Evolutionary conservation across 1,140 invertebrate species (phyloP).

Genomic region (Drosophila grimshawi): DNA sequence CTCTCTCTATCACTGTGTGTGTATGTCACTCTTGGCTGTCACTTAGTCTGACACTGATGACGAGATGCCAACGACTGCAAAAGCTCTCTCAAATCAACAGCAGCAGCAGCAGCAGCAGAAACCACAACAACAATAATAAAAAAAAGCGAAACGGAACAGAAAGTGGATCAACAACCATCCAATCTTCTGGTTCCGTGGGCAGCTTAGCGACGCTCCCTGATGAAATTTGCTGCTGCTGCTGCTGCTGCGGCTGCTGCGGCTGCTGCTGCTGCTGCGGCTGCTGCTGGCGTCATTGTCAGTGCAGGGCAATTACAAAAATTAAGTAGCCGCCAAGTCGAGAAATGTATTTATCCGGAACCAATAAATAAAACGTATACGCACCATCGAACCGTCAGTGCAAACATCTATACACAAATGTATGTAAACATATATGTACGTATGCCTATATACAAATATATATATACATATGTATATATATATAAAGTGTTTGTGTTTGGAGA

Average conservation of each 20-base stretch:
- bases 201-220: background rate
- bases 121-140: background rate
- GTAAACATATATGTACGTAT: background rate
- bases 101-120: no score
- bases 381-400: slow-evolving; percentile 13
- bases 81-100: slow-evolving; percentile 8
- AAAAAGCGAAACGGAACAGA: slow-evolving; percentile 23
- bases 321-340: slow-evolving; percentile 53
- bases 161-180: slow-evolving; percentile 43
- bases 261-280: background rate
- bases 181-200: slow-evolving; percentile 39
- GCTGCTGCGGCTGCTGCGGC: no score
- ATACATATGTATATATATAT: background rate
- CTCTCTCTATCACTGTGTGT: background rate
- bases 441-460: slow-evolving; percentile 5
- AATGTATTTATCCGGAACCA: slow-evolving; percentile 65
- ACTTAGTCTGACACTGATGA: slow-evolving; percentile 57
- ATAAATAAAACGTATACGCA: slow-evolving; percentile 56
- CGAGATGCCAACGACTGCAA: slow-evolving; percentile 29
- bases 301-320: slow-evolving; percentile 58
- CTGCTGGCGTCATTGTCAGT: slow-evolving; percentile 27
- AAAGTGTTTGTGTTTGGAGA: background rate
- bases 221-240: background rate
- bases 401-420: slow-evolving; percentile 4
- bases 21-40: slow-evolving; percentile 32